These are phyloP conservation scores for Physella acuta DNA, from an alignment of 1,140 invertebrate genomes.

Conservation along the genomic window DNA sequence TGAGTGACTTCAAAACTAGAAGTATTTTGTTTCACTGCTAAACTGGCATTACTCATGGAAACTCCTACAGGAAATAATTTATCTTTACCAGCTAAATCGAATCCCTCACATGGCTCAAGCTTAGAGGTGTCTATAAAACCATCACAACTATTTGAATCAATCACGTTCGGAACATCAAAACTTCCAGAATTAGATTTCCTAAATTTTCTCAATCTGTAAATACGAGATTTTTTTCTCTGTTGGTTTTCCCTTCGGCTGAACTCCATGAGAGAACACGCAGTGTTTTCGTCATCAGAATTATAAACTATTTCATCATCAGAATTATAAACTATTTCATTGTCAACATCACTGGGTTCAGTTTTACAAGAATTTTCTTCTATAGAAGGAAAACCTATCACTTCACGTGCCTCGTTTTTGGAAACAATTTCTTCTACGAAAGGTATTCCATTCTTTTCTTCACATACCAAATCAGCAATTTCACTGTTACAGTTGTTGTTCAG, in stretches of 20 bases:
- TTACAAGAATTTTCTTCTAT: no score
- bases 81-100: no score
- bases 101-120: background rate
- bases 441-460: no score
- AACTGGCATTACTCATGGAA: no score
- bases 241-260: background rate
- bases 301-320: background rate
- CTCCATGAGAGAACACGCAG: background rate
- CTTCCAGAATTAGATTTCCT: background rate
- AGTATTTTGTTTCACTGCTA: no score
- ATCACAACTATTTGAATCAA: background rate
- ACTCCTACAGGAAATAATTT: no score
- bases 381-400: no score
- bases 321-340: slow-evolving; percentile 12
- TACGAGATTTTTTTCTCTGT: background rate
- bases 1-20: no score
- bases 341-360: slow-evolving; percentile 8
- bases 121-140: background rate
- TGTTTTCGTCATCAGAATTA: background rate
- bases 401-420: no score
- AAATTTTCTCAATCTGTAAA: background rate
- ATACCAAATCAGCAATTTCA: no score
- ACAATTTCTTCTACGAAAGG: no score
- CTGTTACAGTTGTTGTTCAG: no score
- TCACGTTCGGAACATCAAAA: background rate